Evolutionary conservation across 2,888 invertebrate species (phyloP).

Genomic region (Protodeltote pygarga): DNA sequence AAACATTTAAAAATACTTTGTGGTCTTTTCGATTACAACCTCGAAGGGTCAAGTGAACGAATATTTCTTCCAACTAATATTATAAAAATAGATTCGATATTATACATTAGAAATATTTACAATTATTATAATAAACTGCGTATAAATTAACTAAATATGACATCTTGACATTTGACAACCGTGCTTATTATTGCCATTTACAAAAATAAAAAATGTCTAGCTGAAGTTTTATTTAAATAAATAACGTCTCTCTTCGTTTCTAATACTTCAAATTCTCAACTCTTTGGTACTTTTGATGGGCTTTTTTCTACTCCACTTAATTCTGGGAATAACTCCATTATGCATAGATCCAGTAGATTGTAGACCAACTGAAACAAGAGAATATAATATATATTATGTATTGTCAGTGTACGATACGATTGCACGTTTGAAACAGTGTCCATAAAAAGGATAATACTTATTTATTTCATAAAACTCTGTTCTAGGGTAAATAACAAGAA

Average conservation of each 20-base stretch:
- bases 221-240: conserved; percentile 39
- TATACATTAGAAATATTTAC: conserved; percentile 61
- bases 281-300: conserved; percentile 59
- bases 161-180: conserved; percentile 47
- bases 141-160: conserved; percentile 50
- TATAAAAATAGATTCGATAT: conserved; percentile 74
- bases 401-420: too few relatives aligned
- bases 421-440: not conserved
- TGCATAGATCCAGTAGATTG: conserved; percentile 91
- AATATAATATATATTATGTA: conserved; percentile 2
- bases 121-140: conserved; percentile 38
- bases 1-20: conserved; percentile 61
- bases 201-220: conserved; percentile 41
- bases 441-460: too few relatives aligned
- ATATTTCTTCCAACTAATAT: conserved; percentile 59
- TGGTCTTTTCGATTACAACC: conserved; percentile 52
- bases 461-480: too few relatives aligned
- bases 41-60: conserved; percentile 39
- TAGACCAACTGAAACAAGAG: conserved; percentile 89
- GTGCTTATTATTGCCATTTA: conserved; percentile 40
- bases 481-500: too few relatives aligned
- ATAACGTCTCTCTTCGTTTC: conserved; percentile 19
- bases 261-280: conserved; percentile 57
- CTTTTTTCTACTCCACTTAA: conserved; percentile 57
- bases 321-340: conserved; percentile 93